phyloP scores from a whole-genome alignment of 2,888 invertebrate species.

The Nomada ruficornis region DNA sequence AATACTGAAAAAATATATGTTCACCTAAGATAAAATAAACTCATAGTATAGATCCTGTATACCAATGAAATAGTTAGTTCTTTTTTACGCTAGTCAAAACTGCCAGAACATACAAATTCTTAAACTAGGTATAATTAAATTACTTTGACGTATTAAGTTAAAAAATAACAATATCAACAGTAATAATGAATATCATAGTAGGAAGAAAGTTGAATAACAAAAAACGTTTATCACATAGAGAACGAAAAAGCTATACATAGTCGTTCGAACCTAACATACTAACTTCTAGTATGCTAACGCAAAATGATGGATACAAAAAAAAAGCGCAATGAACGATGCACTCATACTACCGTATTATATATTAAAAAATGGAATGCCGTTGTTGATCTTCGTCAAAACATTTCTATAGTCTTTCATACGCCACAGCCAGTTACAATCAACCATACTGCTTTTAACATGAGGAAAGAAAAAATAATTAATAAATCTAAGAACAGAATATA shows the following conservation, averaged over 20 bases:
- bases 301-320: constrained; percentile 1
- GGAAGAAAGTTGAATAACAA: constrained; percentile 20
- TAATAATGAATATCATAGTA: constrained; percentile 27
- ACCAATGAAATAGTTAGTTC: neutral
- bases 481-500: constrained; percentile 20
- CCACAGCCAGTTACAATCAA: constrained; percentile 47
- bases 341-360: neutral
- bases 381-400: constrained; percentile 16
- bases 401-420: constrained; percentile 30
- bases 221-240: constrained; percentile 39
- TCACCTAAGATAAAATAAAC: constrained; percentile 13
- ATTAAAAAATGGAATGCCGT: constrained; percentile 48
- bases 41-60: constrained; percentile 3
- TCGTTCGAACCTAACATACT: constrained; percentile 12
- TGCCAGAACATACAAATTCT: constrained; percentile 10
- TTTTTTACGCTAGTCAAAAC: neutral
- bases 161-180: constrained; percentile 6
- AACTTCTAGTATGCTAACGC: neutral
- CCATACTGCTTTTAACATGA: neutral
- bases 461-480: constrained; percentile 11
- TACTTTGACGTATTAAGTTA: constrained; percentile 21
- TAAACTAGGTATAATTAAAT: constrained; percentile 3
- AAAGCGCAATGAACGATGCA: neutral
- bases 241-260: constrained; percentile 18
- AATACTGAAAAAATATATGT: constrained; percentile 38